These are phyloP conservation scores for Lates calcarifer DNA, from an alignment of 2,113 vertebrate genomes.

Conservation along the genomic window DNA sequence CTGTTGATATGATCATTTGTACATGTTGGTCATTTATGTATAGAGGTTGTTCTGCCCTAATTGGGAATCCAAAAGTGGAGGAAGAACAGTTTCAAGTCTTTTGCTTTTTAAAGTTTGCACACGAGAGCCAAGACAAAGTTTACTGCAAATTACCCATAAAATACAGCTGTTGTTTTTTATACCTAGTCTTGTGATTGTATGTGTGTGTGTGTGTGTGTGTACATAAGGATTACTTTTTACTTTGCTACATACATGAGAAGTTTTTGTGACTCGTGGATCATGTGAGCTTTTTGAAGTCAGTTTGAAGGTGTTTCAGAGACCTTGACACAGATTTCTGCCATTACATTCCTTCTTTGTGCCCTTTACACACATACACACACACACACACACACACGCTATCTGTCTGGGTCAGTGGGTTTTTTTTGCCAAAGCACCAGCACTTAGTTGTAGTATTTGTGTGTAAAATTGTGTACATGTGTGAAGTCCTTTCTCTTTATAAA, in stretches of 20 bases:
- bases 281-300: neutral
- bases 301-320: constrained; percentile 3
- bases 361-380: neutral
- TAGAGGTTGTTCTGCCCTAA: neutral
- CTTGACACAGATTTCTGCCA: constrained; percentile 29
- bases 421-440: too few relatives aligned
- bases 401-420: neutral
- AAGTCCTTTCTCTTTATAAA: neutral
- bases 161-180: neutral
- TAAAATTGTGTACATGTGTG: neutral
- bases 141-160: neutral
- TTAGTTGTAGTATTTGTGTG: neutral
- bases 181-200: neutral
- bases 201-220: neutral
- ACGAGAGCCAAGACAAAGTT: too few relatives aligned
- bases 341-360: neutral
- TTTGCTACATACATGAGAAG: neutral
- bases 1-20: neutral
- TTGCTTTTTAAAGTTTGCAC: too few relatives aligned
- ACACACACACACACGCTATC: neutral
- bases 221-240: neutral
- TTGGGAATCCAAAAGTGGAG: too few relatives aligned
- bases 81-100: too few relatives aligned
- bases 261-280: neutral
- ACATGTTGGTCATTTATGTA: neutral